Evolutionary conservation across 2,888 invertebrate species (phyloP).

Genomic region (Drosophila melanosoma): DNA sequence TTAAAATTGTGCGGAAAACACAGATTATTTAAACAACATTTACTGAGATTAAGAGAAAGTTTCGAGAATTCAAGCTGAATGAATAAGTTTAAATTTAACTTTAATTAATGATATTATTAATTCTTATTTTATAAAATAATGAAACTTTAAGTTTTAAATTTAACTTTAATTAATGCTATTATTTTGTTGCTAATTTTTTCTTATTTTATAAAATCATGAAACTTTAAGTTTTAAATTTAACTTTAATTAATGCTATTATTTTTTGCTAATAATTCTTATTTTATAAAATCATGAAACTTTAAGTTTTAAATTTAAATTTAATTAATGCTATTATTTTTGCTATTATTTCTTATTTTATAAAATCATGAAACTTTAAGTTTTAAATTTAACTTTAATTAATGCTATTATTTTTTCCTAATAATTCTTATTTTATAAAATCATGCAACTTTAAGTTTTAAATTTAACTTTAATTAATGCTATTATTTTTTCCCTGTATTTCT

Average conservation of each 20-base stretch:
- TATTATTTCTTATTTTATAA: too few relatives aligned
- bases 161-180: not conserved
- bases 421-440: not conserved
- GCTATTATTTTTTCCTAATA: not conserved
- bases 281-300: too few relatives aligned
- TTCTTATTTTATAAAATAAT: too few relatives aligned
- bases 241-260: too few relatives aligned
- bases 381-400: not conserved
- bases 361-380: not conserved
- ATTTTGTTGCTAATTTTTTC: not conserved
- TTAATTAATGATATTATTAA: not conserved
- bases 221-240: not conserved
- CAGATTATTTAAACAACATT: too few relatives aligned
- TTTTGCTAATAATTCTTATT: too few relatives aligned
- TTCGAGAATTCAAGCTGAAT: not conserved
- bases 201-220: not conserved
- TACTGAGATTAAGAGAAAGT: not conserved
- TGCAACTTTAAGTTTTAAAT: not conserved
- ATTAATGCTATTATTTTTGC: too few relatives aligned
- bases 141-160: too few relatives aligned
- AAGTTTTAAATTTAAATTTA: too few relatives aligned
- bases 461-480: not conserved
- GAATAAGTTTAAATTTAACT: too few relatives aligned
- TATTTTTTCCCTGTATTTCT: not conserved
- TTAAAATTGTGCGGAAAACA: not conserved